Base-by-base conservation (phyloP, 2,113 vertebrate genomes). In the Cochlearius cochlearius region DNA sequence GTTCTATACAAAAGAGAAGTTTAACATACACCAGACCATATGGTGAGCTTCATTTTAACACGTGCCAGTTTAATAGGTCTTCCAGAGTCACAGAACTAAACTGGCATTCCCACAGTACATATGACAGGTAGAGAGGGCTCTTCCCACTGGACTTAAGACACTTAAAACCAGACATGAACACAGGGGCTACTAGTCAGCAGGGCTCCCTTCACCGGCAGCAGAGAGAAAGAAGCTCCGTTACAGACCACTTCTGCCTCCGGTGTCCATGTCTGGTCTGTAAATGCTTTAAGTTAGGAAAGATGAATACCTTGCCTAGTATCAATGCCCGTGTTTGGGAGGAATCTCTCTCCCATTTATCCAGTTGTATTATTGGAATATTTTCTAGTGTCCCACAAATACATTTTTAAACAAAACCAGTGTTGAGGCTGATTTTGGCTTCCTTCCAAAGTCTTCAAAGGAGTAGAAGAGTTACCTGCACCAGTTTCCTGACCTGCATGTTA, bases 51-150 rank as follows among this genome's bases (percentile, higher is more conserved):
- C 66, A 45, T 71, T 85, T 84, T 50, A 81, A 45, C 39, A 73
- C 0, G 0, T 34, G 34, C 15, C n/a, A 47, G 36, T 75, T 77
- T 49, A 64, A 45, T 3, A 92, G 15, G 30, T 56, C 64, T n/a
- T 92, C 25, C 47, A 71, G 30, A 81, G 38, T 16, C 38, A 43
- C n/a, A 45, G 32, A 85, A 90, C 8, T 5, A 55, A 92, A 74
- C 7, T 32, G 43, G 27, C 32, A 26, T 55, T 78, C 29, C 23
- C 12, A 14, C 2, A 14, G 55, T 10, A 5, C 32, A 47, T 2
- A 2, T 4, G 8, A 52, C 34, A 60, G n/a, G 39, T 32, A 55
- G 20, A 71, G 59, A 60, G 26, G 49, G 26, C 21, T 69, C 67
- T 43, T 71, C 30, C 29, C 77, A 36, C 30, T 47, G 59, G 55